These are phyloP conservation scores for Autographa gamma DNA, from an alignment of 2,888 invertebrate genomes.

Conservation along the genomic window DNA sequence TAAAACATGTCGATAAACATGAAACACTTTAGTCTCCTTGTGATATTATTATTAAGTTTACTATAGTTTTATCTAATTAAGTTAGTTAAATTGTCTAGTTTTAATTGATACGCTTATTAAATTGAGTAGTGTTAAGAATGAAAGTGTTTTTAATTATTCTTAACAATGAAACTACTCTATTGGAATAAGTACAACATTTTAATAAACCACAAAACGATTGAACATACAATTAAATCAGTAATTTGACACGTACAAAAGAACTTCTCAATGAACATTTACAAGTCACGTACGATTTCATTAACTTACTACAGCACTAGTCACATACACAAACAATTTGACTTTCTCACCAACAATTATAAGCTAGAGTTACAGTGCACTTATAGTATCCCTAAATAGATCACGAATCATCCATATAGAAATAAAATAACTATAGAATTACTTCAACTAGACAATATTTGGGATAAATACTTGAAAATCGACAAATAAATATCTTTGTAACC, in stretches of 20 bases:
- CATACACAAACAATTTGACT: constrained; percentile 42
- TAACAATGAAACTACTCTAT: constrained; percentile 2
- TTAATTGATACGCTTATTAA: constrained; percentile 9
- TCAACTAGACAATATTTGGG: neutral
- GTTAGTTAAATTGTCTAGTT: constrained; percentile 25
- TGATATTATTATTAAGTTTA: constrained; percentile 67
- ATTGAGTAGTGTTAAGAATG: constrained; percentile 12
- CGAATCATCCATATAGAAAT: constrained; percentile 5
- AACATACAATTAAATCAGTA: constrained; percentile 42
- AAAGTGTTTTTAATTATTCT: neutral
- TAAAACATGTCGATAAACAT: constrained; percentile 8
- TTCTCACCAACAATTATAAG: constrained; percentile 26
- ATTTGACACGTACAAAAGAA: constrained; percentile 50
- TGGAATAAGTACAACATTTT: constrained; percentile 41
- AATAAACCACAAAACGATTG: constrained; percentile 40
- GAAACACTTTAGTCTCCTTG: constrained; percentile 51
- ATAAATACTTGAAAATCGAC: neutral
- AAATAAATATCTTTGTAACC: neutral
- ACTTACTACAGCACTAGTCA: constrained; percentile 29
- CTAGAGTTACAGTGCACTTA: constrained; percentile 56
- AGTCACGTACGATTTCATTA: constrained; percentile 39
- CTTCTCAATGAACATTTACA: constrained; percentile 31
- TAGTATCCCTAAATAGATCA: constrained; percentile 30
- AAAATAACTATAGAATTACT: neutral
- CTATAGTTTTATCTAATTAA: constrained; percentile 36